Conservation (phyloP, 1,140 invertebrate species). For the Vollenhovia emeryi region DNA sequence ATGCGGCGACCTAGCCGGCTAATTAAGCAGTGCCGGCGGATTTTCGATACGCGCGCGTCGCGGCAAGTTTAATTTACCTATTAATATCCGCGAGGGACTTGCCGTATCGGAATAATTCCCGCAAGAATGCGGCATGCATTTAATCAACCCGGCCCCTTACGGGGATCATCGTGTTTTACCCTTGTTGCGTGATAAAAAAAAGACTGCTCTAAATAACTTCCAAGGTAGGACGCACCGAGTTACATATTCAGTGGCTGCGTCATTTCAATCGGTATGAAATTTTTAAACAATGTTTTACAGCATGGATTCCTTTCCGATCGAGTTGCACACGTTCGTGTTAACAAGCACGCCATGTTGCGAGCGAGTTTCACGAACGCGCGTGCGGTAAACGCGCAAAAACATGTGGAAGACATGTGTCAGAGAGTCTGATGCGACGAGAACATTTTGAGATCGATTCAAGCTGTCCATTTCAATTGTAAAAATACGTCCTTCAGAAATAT, state of each 20-base stretch:
- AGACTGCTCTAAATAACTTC: constrained; percentile 62
- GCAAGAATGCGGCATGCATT: constrained; percentile 1
- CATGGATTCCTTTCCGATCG: background rate
- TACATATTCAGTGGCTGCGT: background rate
- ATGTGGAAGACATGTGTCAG: constrained; percentile 11
- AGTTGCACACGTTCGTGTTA: background rate
- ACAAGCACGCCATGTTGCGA: background rate
- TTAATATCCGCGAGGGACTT: constrained; percentile 11
- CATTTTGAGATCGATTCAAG: constrained; percentile 1
- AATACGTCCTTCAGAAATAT: background rate
- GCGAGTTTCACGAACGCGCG: background rate
- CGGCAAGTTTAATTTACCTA: constrained; percentile 59
- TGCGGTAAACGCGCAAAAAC: background rate
- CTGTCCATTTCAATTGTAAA: background rate
- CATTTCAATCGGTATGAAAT: constrained; percentile 8
- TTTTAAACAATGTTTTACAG: background rate
- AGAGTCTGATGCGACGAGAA: background rate
- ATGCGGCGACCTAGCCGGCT: constrained; percentile 64
- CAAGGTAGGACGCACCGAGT: background rate
- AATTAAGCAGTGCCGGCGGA: constrained; percentile 72
- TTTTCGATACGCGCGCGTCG: constrained; percentile 11
- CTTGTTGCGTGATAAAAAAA: constrained; percentile 45
- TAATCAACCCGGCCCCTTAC: background rate
- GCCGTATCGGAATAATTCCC: background rate
- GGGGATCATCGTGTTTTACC: constrained; percentile 22